Evolutionary conservation across 2,797 vertebrate species (phyloP).

Genomic region (Anniella stebbinsi): DNA sequence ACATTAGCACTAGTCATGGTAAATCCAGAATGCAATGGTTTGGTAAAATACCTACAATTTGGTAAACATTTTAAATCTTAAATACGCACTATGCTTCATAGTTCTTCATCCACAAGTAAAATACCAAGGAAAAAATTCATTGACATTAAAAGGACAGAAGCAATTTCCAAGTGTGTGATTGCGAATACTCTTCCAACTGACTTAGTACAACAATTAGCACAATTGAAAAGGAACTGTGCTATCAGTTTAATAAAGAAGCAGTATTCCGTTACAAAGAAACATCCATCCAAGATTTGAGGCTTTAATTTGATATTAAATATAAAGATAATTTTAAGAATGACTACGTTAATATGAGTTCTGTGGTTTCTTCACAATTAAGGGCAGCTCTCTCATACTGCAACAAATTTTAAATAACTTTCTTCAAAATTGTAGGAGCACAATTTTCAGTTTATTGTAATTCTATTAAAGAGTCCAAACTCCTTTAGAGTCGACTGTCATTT

Average conservation of each 20-base stretch:
- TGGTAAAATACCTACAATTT: background rate
- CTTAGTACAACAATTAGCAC: conserved; percentile 11
- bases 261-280: conserved; percentile 43
- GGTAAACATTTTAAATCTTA: background rate
- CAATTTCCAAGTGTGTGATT: conserved; percentile 21
- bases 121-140: background rate
- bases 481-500: background rate
- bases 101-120: background rate
- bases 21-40: background rate
- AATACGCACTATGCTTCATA: background rate
- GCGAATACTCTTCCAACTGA: conserved; percentile 1
- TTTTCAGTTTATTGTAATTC: background rate
- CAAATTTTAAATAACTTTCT: conserved; percentile 13
- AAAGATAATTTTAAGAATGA: background rate
- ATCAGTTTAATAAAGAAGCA: conserved; percentile 41
- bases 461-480: background rate
- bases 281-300: background rate
- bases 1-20: background rate
- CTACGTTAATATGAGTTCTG: background rate
- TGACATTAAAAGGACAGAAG: conserved; percentile 2
- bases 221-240: conserved; percentile 23
- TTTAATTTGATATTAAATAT: background rate
- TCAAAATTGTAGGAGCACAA: background rate
- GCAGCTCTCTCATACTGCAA: conserved; percentile 10
- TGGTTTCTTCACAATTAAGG: background rate